phyloP scores from a whole-genome alignment of 2,113 vertebrate genomes.

The Nerophis lumbriciformis region DNA sequence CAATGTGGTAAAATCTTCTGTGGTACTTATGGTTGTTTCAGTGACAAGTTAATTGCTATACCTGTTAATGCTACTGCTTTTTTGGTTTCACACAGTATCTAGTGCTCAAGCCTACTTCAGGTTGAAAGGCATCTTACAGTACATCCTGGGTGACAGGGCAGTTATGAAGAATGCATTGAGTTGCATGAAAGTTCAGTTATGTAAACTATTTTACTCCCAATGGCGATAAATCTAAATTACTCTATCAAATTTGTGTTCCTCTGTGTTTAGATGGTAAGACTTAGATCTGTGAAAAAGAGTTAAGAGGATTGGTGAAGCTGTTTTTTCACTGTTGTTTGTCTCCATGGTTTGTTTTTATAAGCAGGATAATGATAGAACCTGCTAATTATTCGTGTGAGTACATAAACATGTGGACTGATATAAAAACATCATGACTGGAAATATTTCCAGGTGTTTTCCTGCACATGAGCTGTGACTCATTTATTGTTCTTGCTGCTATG shows the following conservation, averaged over 20 bases:
- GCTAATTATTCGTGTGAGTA: neutral
- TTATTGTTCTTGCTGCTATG: neutral
- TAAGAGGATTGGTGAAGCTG: neutral
- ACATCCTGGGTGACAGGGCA: too few relatives aligned
- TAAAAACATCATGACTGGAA: neutral
- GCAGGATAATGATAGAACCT: neutral
- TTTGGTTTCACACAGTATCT: too few relatives aligned
- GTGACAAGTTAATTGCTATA: too few relatives aligned
- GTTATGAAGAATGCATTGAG: neutral
- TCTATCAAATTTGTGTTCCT: neutral
- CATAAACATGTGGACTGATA: neutral
- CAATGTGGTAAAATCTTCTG: neutral
- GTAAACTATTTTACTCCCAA: neutral
- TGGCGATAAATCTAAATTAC: neutral
- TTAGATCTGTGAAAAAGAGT: neutral
- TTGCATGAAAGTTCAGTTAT: neutral
- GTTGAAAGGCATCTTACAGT: too few relatives aligned
- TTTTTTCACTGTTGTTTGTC: neutral
- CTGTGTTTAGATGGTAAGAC: neutral
- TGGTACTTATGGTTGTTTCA: neutral
- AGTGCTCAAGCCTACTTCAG: too few relatives aligned
- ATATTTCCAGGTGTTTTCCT: slow-evolving; percentile 4
- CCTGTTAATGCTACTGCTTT: too few relatives aligned
- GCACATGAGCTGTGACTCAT: slow-evolving; percentile 1
- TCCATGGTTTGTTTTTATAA: neutral